Evolutionary conservation across 2,888 invertebrate genomes (phyloP).

Genomic region (Thereva unica): DNA sequence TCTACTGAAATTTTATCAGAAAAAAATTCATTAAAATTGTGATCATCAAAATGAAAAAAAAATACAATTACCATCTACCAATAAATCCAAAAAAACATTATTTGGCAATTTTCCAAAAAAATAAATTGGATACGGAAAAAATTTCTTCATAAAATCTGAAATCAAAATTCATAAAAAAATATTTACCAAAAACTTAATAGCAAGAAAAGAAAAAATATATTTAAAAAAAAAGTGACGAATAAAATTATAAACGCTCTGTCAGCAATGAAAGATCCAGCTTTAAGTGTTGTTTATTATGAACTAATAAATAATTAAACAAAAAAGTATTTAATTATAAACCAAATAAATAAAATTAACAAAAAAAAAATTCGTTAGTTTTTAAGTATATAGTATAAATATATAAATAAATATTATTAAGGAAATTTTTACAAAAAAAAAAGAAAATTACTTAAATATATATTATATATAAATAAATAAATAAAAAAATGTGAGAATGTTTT

Average conservation of each 20-base stretch:
- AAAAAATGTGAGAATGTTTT: conserved; percentile 17
- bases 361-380: conserved; percentile 12
- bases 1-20: too few species aligned
- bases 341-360: conserved; percentile 19
- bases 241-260: conserved; percentile 11
- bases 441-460: conserved; percentile 13
- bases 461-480: conserved; percentile 3
- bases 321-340: conserved; percentile 1
- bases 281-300: conserved; percentile 36
- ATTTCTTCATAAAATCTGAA: too few species aligned
- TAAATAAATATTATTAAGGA: conserved; percentile 2
- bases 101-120: too few species aligned
- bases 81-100: too few species aligned
- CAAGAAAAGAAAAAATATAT: neutral
- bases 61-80: too few species aligned
- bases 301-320: conserved; percentile 2
- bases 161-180: too few species aligned
- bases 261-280: conserved; percentile 26
- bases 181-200: too few species aligned
- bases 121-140: too few species aligned
- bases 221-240: neutral
- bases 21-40: too few species aligned
- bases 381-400: conserved; percentile 4
- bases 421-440: conserved; percentile 25
- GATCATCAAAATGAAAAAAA: too few species aligned